These are phyloP conservation scores for Oligia strigilis DNA, from an alignment of 2,888 invertebrate species.

Conservation along the genomic window DNA sequence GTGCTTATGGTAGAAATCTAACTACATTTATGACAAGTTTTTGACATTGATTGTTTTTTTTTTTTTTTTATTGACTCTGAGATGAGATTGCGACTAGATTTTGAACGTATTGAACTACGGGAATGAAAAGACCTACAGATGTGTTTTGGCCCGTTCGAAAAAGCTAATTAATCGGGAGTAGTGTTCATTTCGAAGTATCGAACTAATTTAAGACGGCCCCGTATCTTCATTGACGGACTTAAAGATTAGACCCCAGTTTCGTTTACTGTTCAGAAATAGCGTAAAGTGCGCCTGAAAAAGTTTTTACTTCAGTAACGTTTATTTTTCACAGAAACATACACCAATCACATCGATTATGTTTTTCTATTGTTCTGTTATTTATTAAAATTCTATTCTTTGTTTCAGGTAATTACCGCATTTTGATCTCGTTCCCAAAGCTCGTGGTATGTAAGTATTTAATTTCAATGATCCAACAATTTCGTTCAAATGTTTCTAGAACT, in stretches of 20 bases:
- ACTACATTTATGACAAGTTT: no score
- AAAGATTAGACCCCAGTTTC: background rate
- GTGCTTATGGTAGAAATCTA: no score
- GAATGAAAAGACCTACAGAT: no score
- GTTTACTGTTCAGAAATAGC: background rate
- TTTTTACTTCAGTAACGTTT: background rate
- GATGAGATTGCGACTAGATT: no score
- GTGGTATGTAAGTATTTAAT: constrained; percentile 32
- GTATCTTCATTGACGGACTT: background rate
- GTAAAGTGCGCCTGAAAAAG: background rate
- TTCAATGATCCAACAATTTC: background rate
- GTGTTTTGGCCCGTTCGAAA: no score
- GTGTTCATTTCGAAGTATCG: no score
- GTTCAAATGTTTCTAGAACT: constrained; percentile 19
- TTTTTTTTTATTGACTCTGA: no score
- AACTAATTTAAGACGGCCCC: background rate
- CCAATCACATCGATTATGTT: background rate
- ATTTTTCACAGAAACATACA: background rate
- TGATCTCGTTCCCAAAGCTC: background rate
- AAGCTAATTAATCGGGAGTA: no score
- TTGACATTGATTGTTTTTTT: no score
- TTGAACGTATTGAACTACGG: no score
- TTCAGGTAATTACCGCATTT: constrained; percentile 49
- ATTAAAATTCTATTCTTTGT: constrained; percentile 19
- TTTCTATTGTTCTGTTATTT: background rate